A percentile compares a stretch with the other conserved stretches of the same genome.
These are phyloP conservation scores for Hucho hucho DNA, from an alignment of 2,113 vertebrate genomes.

Conservation along the genomic window DNA sequence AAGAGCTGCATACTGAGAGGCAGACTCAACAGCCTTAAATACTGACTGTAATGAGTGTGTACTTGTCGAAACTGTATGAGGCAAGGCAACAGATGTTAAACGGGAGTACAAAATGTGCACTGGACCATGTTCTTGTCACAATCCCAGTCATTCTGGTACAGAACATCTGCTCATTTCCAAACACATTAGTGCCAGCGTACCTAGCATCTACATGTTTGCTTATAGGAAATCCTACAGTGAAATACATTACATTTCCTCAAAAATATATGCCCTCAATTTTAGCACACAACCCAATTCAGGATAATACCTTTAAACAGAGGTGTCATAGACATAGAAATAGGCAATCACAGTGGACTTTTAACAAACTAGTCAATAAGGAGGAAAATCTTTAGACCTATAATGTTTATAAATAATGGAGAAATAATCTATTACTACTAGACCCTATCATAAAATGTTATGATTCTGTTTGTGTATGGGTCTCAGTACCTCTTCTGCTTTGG, in stretches of 20 bases:
- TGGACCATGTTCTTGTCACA: conserved; percentile 29
- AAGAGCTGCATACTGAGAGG: not conserved
- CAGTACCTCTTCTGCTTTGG: conserved; percentile 77
- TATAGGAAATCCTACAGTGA: too few species aligned
- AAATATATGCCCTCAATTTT: too few species aligned
- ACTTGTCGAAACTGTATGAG: conserved; percentile 14
- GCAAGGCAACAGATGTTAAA: conserved; percentile 45
- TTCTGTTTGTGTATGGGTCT: not conserved
- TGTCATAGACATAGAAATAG: too few species aligned
- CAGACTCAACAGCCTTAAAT: not conserved
- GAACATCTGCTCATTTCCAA: conserved; percentile 49
- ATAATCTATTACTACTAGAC: not conserved
- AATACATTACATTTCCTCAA: too few species aligned
- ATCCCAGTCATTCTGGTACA: conserved; percentile 14
- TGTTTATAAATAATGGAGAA: too few species aligned
- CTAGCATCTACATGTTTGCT: too few species aligned
- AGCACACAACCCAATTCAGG: too few species aligned
- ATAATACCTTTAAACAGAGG: too few species aligned
- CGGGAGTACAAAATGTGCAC: not conserved
- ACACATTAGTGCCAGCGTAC: conserved; percentile 27
- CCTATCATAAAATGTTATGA: not conserved
- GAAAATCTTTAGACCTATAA: too few species aligned
- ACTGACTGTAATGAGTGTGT: not conserved
- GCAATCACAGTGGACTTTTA: too few species aligned
- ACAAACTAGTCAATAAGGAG: too few species aligned